Percentiles rank a stretch among this genome's conserved stretches.
These are phyloP conservation scores for Amazona vittata DNA, from an alignment of 2,113 vertebrate species.

Conservation along the genomic window DNA sequence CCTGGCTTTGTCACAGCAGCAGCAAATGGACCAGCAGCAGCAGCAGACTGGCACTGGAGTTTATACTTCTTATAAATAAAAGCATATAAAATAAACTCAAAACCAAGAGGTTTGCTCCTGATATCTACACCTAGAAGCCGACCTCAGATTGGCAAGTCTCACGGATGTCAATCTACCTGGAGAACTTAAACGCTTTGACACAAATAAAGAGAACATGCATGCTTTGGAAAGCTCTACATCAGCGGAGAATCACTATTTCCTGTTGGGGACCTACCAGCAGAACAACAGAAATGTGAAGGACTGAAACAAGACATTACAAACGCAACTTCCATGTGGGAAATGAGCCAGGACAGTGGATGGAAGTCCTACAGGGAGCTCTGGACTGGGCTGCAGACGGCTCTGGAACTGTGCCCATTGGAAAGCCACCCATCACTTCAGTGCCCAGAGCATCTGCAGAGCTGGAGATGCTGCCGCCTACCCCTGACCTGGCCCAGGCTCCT, in stretches of 20 bases:
- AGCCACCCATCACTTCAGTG: fast-evolving
- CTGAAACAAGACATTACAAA: not conserved
- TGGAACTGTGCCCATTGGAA: not conserved
- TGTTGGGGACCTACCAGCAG: not conserved
- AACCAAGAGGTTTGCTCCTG: not conserved
- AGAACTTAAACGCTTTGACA: not conserved
- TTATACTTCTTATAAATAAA: not conserved
- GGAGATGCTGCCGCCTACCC: not conserved
- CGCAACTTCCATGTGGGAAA: fast-evolving
- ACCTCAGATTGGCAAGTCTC: not conserved
- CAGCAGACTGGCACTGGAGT: not conserved
- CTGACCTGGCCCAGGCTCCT: not conserved
- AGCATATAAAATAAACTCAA: not conserved
- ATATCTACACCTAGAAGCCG: not conserved
- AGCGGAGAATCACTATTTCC: not conserved
- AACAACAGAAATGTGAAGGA: not conserved
- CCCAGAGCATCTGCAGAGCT: not conserved
- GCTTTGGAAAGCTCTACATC: not conserved
- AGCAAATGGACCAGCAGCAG: not conserved
- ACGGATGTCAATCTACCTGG: not conserved
- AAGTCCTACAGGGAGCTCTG: not conserved
- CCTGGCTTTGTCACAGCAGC: not conserved
- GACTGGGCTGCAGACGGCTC: not conserved
- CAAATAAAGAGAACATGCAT: not conserved
- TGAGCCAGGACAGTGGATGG: not conserved